phyloP scores from a whole-genome alignment of 2,888 invertebrate genomes.

The Gastracanthus pulcherrimus region DNA sequence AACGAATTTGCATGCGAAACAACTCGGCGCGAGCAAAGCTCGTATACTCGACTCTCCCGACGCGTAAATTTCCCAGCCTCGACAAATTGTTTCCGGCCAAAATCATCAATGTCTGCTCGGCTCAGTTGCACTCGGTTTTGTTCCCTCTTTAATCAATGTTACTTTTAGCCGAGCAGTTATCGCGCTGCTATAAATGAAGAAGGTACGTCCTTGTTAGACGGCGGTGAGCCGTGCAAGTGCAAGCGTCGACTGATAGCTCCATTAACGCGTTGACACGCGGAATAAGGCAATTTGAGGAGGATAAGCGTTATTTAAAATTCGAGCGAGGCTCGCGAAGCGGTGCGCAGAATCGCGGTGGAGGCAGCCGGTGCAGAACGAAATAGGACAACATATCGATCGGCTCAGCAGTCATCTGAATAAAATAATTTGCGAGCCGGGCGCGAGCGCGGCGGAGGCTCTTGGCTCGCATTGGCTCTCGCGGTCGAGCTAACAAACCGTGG shows the following conservation, averaged over 20 bases:
- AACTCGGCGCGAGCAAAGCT: conserved; percentile 62
- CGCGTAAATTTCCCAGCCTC: conserved; percentile 67
- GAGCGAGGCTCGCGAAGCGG: background rate
- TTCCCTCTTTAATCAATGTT: background rate
- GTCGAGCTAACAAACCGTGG: conserved; percentile 76
- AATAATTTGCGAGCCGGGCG: conserved; percentile 24
- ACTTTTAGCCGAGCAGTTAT: conserved; percentile 54
- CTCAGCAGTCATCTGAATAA: conserved; percentile 15
- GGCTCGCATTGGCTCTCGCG: background rate
- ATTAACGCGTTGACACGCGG: conserved; percentile 70
- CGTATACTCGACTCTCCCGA: conserved; percentile 60
- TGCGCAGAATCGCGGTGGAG: background rate
- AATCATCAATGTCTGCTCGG: no score
- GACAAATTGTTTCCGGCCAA: conserved; percentile 67
- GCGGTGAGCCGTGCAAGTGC: conserved; percentile 69
- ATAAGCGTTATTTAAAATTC: no score
- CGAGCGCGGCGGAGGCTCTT: background rate
- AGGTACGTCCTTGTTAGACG: conserved; percentile 66
- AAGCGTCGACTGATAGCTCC: conserved; percentile 72
- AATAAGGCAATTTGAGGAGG: no score
- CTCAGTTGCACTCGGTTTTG: no score
- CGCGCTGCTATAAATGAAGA: conserved; percentile 37
- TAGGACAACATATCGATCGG: conserved; percentile 16
- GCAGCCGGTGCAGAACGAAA: background rate
- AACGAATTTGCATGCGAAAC: conserved; percentile 75